Evolutionary conservation across 2,113 vertebrate genomes (phyloP).

Genomic region (Perccottus glenii): DNA sequence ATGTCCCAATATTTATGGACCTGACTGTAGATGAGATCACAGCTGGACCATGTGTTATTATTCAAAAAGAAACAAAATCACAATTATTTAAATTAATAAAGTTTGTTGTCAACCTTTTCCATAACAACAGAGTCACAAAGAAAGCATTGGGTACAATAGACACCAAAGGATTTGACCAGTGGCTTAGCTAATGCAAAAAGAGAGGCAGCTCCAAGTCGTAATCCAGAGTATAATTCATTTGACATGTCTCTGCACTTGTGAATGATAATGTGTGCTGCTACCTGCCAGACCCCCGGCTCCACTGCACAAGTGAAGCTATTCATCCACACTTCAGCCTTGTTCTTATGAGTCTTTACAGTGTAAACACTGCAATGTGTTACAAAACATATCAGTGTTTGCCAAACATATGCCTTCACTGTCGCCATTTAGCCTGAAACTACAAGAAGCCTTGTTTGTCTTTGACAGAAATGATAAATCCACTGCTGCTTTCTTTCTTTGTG

Average conservation of each 20-base stretch:
- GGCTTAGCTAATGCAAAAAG: slow-evolving; percentile 17
- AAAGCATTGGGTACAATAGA: slow-evolving; percentile 11
- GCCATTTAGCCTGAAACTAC: slow-evolving; percentile 3
- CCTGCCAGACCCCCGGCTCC: slow-evolving; percentile 41
- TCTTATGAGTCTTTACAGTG: slow-evolving; percentile 56
- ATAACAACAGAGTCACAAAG: slow-evolving; percentile 24
- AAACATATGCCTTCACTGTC: slow-evolving; percentile 32
- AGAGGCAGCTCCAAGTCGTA: slow-evolving; percentile 27
- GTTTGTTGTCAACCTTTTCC: slow-evolving; percentile 12
- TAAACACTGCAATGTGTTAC: slow-evolving; percentile 66
- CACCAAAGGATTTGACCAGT: slow-evolving; percentile 13
- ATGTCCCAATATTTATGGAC: no score
- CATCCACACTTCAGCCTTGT: slow-evolving; percentile 61
- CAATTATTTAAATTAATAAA: neutral
- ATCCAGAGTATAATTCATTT: slow-evolving; percentile 53
- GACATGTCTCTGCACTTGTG: slow-evolving; percentile 48
- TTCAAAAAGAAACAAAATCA: slow-evolving; percentile 11
- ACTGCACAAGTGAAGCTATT: slow-evolving; percentile 68
- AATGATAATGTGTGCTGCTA: slow-evolving; percentile 53
- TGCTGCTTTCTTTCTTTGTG: neutral
- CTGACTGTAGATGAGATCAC: slow-evolving; percentile 36
- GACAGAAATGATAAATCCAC: neutral
- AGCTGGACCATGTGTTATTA: slow-evolving; percentile 16
- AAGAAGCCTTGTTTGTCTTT: neutral
- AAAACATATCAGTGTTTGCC: slow-evolving; percentile 65